These are phyloP conservation scores for Eupleurogrammus muticus DNA, from an alignment of 2,797 vertebrate genomes.

Conservation along the genomic window DNA sequence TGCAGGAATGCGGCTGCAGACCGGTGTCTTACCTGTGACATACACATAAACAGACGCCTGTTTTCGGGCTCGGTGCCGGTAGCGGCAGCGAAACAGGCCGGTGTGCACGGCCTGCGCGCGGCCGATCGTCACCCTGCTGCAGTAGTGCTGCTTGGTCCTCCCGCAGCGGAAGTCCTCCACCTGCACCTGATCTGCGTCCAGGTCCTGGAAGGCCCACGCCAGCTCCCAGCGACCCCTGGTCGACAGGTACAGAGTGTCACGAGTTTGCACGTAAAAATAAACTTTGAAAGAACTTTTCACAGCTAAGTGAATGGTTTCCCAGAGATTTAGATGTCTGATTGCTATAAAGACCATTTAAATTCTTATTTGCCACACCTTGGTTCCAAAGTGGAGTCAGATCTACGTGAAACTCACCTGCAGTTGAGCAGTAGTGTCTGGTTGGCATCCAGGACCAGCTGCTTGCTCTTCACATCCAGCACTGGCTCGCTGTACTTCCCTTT, in stretches of 20 bases:
- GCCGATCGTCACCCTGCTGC: slow-evolving; percentile 88
- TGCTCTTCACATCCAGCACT: slow-evolving; percentile 86
- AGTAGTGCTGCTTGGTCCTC: slow-evolving; percentile 83
- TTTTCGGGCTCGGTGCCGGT: slow-evolving; percentile 78
- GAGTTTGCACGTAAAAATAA: slow-evolving; percentile 11
- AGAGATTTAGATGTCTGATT: not conserved
- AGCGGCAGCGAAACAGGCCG: slow-evolving; percentile 90
- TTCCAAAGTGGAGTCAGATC: not conserved
- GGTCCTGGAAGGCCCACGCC: slow-evolving; percentile 89
- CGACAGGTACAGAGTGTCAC: slow-evolving; percentile 24
- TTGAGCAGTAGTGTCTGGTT: slow-evolving; percentile 90
- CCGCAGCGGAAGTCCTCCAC: slow-evolving; percentile 88
- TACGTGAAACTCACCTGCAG: slow-evolving; percentile 90
- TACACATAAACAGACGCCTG: slow-evolving; percentile 90
- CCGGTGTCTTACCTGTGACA: slow-evolving; percentile 90
- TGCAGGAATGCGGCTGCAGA: not conserved
- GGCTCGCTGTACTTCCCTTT: slow-evolving; percentile 89
- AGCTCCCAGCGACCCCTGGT: slow-evolving; percentile 90
- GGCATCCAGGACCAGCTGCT: slow-evolving; percentile 86
- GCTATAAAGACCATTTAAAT: no score
- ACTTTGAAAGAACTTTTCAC: not conserved
- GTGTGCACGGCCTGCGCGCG: slow-evolving; percentile 86
- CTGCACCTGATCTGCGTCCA: slow-evolving; percentile 82
- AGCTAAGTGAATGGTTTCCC: no score
- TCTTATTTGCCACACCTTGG: not conserved